Conservation (phyloP, 2,888 invertebrate genomes). For the Xylota sylvarum region DNA sequence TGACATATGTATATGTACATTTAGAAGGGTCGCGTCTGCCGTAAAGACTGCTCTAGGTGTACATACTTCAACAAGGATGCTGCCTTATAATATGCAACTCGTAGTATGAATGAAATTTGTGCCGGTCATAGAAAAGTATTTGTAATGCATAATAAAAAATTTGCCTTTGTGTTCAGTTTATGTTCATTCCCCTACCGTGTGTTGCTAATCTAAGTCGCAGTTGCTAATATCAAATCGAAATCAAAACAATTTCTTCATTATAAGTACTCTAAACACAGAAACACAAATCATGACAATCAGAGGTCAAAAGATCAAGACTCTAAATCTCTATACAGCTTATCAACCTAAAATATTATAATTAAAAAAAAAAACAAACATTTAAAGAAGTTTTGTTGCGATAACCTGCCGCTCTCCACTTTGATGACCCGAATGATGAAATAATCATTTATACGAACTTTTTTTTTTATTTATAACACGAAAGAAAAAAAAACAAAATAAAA, state of each 20-base stretch:
- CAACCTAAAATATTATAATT: neutral
- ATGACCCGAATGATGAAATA: constrained; percentile 40
- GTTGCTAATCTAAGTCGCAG: constrained; percentile 6
- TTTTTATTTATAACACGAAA: constrained; percentile 7
- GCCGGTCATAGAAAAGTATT: no score
- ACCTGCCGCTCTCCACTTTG: constrained; percentile 22
- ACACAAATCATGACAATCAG: constrained; percentile 17
- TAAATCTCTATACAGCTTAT: constrained; percentile 38
- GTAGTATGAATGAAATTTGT: no score
- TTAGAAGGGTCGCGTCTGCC: no score
- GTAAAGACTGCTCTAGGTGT: no score
- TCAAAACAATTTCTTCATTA: constrained; percentile 25
- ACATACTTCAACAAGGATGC: no score
- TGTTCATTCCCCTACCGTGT: neutral
- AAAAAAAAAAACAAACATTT: constrained; percentile 1
- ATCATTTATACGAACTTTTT: neutral
- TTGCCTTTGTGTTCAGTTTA: no score
- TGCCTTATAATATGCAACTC: no score
- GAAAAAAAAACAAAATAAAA: neutral
- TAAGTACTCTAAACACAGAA: neutral
- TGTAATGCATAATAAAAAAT: no score
- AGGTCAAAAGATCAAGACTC: constrained; percentile 14
- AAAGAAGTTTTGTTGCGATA: constrained; percentile 41
- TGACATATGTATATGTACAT: no score
- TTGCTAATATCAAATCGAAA: constrained; percentile 3